These are phyloP conservation scores for Adela reaumurella DNA, from an alignment of 2,888 invertebrate species.

Conservation along the genomic window DNA sequence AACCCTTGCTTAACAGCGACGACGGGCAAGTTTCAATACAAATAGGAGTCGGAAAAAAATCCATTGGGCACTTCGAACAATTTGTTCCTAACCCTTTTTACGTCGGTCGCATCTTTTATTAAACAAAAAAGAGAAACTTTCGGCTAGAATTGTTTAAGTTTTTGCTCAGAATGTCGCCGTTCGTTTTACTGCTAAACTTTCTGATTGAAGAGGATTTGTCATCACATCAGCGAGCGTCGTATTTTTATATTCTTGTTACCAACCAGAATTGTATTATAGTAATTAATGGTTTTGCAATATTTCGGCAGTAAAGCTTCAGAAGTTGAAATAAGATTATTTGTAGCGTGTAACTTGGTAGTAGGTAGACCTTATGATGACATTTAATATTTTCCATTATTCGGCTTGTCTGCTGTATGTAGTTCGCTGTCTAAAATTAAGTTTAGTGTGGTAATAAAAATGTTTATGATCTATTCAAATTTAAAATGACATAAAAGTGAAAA, in stretches of 20 bases:
- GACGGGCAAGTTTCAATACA: not conserved
- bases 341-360: no score
- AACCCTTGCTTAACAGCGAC: conserved; percentile 36
- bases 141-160: not conserved
- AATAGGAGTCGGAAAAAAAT: not conserved
- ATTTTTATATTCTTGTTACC: no score
- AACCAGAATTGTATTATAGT: no score
- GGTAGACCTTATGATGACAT: no score
- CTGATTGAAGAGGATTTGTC: not conserved
- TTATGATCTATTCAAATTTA: conserved; percentile 52
- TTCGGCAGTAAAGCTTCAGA: no score
- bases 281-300: no score
- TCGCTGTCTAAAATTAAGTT: conserved; percentile 43
- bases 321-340: no score
- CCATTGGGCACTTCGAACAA: conserved; percentile 22
- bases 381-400: no score
- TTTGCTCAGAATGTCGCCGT: not conserved
- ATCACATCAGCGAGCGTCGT: not conserved
- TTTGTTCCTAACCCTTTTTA: conserved; percentile 43
- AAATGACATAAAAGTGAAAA: conserved; percentile 51
- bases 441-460: conserved; percentile 44
- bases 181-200: not conserved
- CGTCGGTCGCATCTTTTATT: not conserved
- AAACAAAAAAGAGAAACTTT: not conserved
- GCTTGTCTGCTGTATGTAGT: no score